Conservation (phyloP, 2,888 invertebrate species). For the Philaethria dido region DNA sequence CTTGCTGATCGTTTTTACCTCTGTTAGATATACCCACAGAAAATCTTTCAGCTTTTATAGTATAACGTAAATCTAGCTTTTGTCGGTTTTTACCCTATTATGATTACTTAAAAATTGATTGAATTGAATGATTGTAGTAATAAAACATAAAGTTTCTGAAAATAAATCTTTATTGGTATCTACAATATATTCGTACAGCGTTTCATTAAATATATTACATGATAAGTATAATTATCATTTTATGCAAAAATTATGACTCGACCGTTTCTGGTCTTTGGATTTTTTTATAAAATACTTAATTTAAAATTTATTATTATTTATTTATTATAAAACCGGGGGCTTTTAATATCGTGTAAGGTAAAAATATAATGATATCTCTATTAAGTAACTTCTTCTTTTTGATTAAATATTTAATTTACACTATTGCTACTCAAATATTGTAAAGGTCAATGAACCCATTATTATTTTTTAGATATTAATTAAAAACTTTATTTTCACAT, state of each 20-base stretch:
- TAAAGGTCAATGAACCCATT: not conserved
- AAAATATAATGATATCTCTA: not conserved
- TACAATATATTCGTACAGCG: constrained; percentile 75
- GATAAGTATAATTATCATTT: constrained; percentile 64
- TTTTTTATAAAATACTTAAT: constrained; percentile 53
- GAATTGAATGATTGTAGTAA: too few relatives aligned
- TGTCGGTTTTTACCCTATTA: too few relatives aligned
- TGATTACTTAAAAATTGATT: too few relatives aligned
- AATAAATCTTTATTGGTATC: constrained; percentile 78
- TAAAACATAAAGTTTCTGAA: constrained; percentile 48
- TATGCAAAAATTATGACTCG: constrained; percentile 78
- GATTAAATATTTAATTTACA: not conserved
- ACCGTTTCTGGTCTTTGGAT: constrained; percentile 71
- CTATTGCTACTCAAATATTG: not conserved
- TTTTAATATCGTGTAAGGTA: not conserved
- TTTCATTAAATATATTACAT: constrained; percentile 74
- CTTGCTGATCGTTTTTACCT: too few relatives aligned
- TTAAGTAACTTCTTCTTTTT: not conserved
- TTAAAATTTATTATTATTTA: constrained; percentile 18
- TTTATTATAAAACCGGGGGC: constrained; percentile 30
- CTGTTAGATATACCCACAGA: too few relatives aligned
- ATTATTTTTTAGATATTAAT: not conserved
- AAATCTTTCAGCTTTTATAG: too few relatives aligned
- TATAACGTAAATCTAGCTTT: too few relatives aligned
- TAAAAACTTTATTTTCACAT: not conserved